Base-by-base conservation (phyloP, 2,888 invertebrate species). In the Platycheirus albimanus region DNA sequence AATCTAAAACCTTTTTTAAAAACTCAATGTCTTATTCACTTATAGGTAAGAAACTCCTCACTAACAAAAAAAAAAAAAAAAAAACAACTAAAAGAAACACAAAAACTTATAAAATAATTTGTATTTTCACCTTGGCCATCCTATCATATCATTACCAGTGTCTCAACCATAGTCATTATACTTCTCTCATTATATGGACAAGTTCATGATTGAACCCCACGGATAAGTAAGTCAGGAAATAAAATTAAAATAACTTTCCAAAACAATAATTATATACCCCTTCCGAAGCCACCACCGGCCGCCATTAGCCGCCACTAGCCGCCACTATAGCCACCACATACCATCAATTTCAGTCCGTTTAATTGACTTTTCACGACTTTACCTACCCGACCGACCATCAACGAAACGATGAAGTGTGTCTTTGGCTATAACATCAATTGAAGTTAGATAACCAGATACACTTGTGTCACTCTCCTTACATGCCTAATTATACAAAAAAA, bases 361-460 rank as follows among this genome's bases (percentile, higher is more conserved):
- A 83, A 83, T 83, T 83, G 78, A 77, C 76, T 77, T 71, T 77
- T 77, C 77, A 81, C 81, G 61, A 81, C 61, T 6, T 28, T n/a
- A n/a, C n/a, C n/a, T n/a, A n/a, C n/a, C n/a, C n/a, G n/a, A n/a
- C n/a, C n/a, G 28, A 15, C 13, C 3, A 36, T 1, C 24, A 45
- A 43, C 70, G 20, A 15, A 10, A 6, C 41, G 10, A 4, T 8
- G 20, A 58, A 10, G 38, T 58, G 30, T 43, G 61, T 61, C 43
- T 58, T 41, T 58, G 36, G 54, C 19, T 54, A 24, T 30, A 36
- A 38, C 54, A 54, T 54, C 54, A 54, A n/a, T 41, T 38, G 15
- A 19, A 45, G 28, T 20, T 38, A 17, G 33, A 64, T 49, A 51
- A 45, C 36, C n/a, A 76, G 75, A 76, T 69, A 58, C 61, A 52